These are phyloP conservation scores for Scaptomyza montana DNA, from an alignment of 1,140 invertebrate species.

Conservation along the genomic window DNA sequence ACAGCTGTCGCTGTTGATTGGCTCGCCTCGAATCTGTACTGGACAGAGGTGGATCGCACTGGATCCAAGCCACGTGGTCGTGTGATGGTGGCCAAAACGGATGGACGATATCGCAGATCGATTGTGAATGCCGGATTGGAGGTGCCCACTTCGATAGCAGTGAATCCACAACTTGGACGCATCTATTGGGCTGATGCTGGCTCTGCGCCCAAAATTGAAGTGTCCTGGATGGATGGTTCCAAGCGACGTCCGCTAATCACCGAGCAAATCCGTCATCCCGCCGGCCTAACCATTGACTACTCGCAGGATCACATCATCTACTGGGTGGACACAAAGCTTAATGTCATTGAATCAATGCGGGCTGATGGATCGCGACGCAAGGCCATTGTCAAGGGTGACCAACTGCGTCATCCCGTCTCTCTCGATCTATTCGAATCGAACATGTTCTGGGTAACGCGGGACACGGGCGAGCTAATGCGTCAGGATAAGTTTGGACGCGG, in stretches of 20 bases:
- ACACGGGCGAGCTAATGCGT: conserved; percentile 91
- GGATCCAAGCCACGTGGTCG: conserved; percentile 89
- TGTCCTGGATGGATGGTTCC: conserved; percentile 97
- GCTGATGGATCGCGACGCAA: conserved; percentile 92
- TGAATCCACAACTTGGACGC: conserved; percentile 93
- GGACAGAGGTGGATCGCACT: conserved; percentile 93
- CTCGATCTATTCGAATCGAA: conserved; percentile 96
- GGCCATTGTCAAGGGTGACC: conserved; percentile 89
- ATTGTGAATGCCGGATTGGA: conserved; percentile 90
- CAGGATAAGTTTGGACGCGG: conserved; percentile 98
- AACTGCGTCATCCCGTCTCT: conserved; percentile 91
- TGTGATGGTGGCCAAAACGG: conserved; percentile 94
- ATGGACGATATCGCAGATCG: conserved; percentile 94
- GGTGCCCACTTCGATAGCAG: conserved; percentile 92
- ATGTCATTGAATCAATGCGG: conserved; percentile 95
- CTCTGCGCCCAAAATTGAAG: conserved; percentile 92
- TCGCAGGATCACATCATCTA: conserved; percentile 95
- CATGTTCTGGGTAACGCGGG: conserved; percentile 93
- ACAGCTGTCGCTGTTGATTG: conserved; percentile 95
- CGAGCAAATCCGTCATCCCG: conserved; percentile 91
- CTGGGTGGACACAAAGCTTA: conserved; percentile 97
- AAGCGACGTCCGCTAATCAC: conserved; percentile 91
- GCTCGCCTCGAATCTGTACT: conserved; percentile 96
- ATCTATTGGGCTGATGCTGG: conserved; percentile 96
- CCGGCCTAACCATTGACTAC: conserved; percentile 95